phyloP scores from a whole-genome alignment of 2,888 invertebrate genomes.

The Hemicrepidius hirtus region DNA sequence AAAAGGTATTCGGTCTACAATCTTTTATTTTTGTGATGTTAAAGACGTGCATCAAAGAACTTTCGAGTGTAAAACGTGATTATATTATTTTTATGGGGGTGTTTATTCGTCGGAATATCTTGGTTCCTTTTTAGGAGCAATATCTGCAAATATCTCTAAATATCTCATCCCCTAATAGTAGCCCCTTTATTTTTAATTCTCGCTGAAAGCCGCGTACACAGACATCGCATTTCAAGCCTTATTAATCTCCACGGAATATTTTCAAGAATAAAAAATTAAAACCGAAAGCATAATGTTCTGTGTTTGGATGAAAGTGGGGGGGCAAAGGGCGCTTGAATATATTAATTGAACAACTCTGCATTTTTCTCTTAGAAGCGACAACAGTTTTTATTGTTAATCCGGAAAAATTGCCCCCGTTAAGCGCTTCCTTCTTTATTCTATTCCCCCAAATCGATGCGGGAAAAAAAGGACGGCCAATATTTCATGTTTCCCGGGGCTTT shows the following conservation, averaged over 20 bases:
- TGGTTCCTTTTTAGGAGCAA: constrained; percentile 22
- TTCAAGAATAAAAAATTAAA: constrained; percentile 70
- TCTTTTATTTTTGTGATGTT: too few species aligned
- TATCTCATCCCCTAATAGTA: constrained; percentile 55
- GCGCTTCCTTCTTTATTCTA: constrained; percentile 52
- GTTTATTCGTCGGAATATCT: constrained; percentile 1
- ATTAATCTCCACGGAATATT: constrained; percentile 71
- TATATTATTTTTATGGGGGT: neutral
- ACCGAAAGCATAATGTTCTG: constrained; percentile 70
- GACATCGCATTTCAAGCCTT: constrained; percentile 70
- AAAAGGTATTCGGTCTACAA: too few species aligned
- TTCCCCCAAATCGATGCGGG: constrained; percentile 54
- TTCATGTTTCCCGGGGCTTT: constrained; percentile 62
- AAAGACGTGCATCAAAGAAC: too few species aligned
- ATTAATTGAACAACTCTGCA: constrained; percentile 72
- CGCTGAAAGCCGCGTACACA: constrained; percentile 61
- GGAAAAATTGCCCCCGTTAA: constrained; percentile 59
- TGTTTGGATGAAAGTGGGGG: constrained; percentile 63
- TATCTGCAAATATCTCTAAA: constrained; percentile 54
- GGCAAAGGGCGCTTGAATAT: constrained; percentile 66
- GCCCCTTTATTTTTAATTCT: constrained; percentile 68
- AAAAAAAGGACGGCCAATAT: constrained; percentile 58
- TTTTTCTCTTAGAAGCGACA: constrained; percentile 70
- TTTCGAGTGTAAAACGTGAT: too few species aligned
- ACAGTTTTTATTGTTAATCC: constrained; percentile 70